Percentiles rank a stretch among this genome's conserved stretches.
Evolutionary conservation across 2,888 invertebrate genomes (phyloP).

Genomic region (Sarcophaga subvicina): DNA sequence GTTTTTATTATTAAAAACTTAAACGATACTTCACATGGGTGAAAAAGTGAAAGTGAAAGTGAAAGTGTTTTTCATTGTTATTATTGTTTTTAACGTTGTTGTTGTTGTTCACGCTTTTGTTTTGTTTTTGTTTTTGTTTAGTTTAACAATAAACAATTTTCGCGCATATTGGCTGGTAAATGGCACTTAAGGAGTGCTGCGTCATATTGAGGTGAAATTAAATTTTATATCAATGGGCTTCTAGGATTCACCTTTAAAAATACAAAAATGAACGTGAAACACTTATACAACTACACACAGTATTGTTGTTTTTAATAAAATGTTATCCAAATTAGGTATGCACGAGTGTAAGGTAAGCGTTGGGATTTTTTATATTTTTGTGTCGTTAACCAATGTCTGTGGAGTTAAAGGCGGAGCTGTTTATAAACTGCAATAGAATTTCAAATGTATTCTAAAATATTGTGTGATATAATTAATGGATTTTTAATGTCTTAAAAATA

Average conservation of each 20-base stretch:
- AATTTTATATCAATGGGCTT: constrained; percentile 37
- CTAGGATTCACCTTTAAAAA: not conserved
- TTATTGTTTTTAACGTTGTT: not conserved
- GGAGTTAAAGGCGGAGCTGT: too few species aligned
- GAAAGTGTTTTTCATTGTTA: constrained; percentile 1
- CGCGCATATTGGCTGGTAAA: constrained; percentile 32
- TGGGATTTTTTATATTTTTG: not conserved
- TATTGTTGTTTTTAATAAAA: too few species aligned
- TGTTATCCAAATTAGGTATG: too few species aligned
- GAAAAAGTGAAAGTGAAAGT: not conserved
- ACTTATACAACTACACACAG: too few species aligned
- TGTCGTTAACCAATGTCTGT: not conserved
- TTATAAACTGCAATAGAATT: too few species aligned
- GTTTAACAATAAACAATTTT: constrained; percentile 1
- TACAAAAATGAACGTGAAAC: too few species aligned
- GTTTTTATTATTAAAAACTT: constrained; percentile 42
- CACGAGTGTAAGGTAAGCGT: not conserved
- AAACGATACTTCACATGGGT: constrained; percentile 36
- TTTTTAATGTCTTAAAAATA: too few species aligned
- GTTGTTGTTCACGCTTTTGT: not conserved
- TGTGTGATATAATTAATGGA: too few species aligned
- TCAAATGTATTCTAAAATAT: too few species aligned
- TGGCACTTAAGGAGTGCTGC: constrained; percentile 35
- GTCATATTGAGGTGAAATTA: constrained; percentile 41
- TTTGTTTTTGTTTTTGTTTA: constrained; percentile 12